Conservation (phyloP, 23 tunicate genomes). For the Styela clava region DNA sequence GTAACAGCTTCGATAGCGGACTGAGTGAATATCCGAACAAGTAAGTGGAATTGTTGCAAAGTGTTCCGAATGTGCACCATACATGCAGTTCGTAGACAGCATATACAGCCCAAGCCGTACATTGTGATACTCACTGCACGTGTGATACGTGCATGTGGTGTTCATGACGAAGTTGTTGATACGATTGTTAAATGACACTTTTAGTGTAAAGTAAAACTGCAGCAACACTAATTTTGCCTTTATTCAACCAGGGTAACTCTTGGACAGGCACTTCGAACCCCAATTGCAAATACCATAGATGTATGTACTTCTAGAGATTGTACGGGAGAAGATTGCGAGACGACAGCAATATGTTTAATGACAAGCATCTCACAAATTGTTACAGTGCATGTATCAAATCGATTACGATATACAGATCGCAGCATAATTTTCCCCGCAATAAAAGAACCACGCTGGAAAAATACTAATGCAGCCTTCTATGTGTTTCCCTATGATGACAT, state of each 20-base stretch:
- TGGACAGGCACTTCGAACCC: background rate
- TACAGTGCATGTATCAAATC: background rate
- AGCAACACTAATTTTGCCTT: background rate
- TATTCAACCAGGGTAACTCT: background rate
- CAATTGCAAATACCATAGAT: background rate
- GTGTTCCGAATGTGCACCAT: too few species aligned
- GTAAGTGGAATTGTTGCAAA: too few species aligned
- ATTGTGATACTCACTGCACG: too few species aligned
- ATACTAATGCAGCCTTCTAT: background rate
- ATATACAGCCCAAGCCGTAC: too few species aligned
- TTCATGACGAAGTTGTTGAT: too few species aligned
- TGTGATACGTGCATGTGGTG: too few species aligned
- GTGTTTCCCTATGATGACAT: background rate
- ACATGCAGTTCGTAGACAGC: too few species aligned
- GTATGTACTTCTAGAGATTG: background rate
- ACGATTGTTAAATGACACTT: too few species aligned
- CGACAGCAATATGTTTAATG: conserved; percentile 7
- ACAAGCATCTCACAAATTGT: too few species aligned
- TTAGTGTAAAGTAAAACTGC: too few species aligned
- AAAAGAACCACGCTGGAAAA: background rate
- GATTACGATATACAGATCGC: background rate
- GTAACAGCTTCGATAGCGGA: background rate
- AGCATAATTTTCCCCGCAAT: background rate
- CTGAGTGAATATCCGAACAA: background rate
- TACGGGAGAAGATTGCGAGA: conserved; percentile 1